Base-by-base conservation (phyloP, 2,888 invertebrate genomes). In the Eristalis pertinax region DNA sequence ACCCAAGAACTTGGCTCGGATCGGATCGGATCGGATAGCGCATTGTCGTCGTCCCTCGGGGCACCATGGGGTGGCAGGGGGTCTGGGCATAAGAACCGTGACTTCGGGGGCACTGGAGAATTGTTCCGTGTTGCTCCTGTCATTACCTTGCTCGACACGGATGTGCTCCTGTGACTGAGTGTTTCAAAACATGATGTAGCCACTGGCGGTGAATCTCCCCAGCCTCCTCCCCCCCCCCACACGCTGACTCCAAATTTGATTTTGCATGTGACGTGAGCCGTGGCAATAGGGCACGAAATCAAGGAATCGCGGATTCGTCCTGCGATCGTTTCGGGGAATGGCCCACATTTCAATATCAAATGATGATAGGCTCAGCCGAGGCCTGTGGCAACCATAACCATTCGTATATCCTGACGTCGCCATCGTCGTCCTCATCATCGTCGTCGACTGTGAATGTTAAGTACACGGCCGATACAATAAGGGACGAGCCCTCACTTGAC, bases 331-430 rank as follows among this genome's bases (percentile, higher is more conserved):
- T 68, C 43, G 69, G 56, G 32, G 41, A 82, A 86, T 86, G 82
- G 74, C 77, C 86, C 65, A 82, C 74, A 86, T 82, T 82, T 86
- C 74, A 82, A 78, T 86, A 78, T 78, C 82, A 86, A 75, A 50
- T 83, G 82, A 78, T 75, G 73, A 77, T 62, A 74, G 73, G 77
- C 74, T 22, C 35, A 70, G 50, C 65, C 41, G 22, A 22, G 70
- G 50, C 19, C 70, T 67, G 56, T 10, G 29, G 38, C 69, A 41
- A 58, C 62, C 67, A 41, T 76, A 67, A 76, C 22, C 24, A 38
- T 50, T 32, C 38, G 24, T 29, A 7, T 35, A 24, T 29, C 38
- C 32, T 7, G 35, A 29, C 38, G n/a, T 60, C 60, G n/a, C 15
- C 26, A 19, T 26, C 15, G 5, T 24, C 73, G 19, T 50, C 50